A percentile compares a stretch with the other conserved stretches of the same genome.
Conservation (phyloP, 2,113 vertebrate genomes). For the Syngnathus floridae region DNA sequence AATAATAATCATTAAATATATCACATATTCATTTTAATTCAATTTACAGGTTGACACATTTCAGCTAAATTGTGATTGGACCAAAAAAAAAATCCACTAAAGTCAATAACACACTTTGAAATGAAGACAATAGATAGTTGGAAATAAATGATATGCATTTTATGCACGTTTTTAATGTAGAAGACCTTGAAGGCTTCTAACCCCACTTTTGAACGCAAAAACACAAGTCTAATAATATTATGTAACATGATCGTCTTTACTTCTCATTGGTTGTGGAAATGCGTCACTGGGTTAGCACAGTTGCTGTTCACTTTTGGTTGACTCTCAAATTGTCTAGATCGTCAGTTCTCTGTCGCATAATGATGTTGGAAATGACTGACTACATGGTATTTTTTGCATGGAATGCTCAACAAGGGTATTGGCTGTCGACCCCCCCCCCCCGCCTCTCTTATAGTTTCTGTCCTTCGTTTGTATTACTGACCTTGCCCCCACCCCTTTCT, state of each 20-base stretch:
- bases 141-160: too few relatives aligned
- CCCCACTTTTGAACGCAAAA: neutral
- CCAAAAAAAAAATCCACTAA: too few relatives aligned
- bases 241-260: neutral
- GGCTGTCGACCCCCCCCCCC: conserved; percentile 38
- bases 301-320: conserved; percentile 71
- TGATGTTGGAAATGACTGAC: conserved; percentile 58
- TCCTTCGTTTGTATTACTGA: neutral
- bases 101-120: too few relatives aligned
- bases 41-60: too few relatives aligned
- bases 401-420: conserved; percentile 70
- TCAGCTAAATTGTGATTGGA: too few relatives aligned
- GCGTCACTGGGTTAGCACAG: conserved; percentile 6
- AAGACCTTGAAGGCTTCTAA: too few relatives aligned
- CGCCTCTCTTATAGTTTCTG: neutral
- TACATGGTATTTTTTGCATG: conserved; percentile 75
- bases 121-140: too few relatives aligned
- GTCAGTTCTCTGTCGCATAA: conserved; percentile 58
- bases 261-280: neutral
- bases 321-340: conserved; percentile 64
- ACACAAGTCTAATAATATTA: neutral
- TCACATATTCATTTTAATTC: too few relatives aligned
- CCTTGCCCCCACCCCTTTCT: neutral
- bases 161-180: too few relatives aligned
- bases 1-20: too few relatives aligned